Percentiles rank a stretch among this genome's conserved stretches.
phyloP scores from a whole-genome alignment of 2,888 invertebrate genomes.

The Chesias legatella region DNA sequence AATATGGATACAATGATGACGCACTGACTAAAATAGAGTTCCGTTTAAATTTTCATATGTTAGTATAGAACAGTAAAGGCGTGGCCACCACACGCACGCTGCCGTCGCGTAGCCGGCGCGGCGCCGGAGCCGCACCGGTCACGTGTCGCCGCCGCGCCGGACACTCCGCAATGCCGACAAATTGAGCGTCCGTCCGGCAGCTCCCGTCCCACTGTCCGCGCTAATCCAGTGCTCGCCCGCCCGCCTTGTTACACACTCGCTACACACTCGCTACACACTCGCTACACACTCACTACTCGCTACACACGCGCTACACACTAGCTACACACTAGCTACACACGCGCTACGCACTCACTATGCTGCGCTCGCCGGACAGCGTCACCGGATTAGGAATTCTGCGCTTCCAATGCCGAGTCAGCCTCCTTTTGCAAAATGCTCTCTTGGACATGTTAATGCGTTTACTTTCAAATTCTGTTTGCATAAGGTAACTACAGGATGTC shows the following conservation, averaged over 20 bases:
- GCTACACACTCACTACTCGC: too few relatives aligned
- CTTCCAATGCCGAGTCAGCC: conserved; percentile 3
- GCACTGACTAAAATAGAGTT: too few relatives aligned
- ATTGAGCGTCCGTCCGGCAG: conserved; percentile 21
- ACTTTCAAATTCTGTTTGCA: too few relatives aligned
- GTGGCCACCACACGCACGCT: conserved; percentile 6
- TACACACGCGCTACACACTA: too few relatives aligned
- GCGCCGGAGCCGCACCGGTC: background rate
- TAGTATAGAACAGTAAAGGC: background rate
- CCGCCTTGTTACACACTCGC: too few relatives aligned
- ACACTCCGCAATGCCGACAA: conserved; percentile 30
- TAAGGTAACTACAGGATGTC: too few relatives aligned
- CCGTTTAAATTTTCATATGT: too few relatives aligned
- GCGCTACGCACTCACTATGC: background rate
- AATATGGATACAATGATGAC: too few relatives aligned
- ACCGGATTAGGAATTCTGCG: background rate
- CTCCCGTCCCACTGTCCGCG: conserved; percentile 2
- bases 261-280: too few relatives aligned
- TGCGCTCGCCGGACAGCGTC: background rate
- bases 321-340: too few relatives aligned
- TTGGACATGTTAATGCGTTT: too few relatives aligned
- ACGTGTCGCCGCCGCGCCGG: conserved; percentile 16
- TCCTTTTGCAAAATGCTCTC: too few relatives aligned
- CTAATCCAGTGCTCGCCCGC: conserved; percentile 4
- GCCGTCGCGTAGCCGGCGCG: conserved; percentile 6